Evolutionary conservation across 2,888 invertebrate genomes (phyloP).

Genomic region (Chrysolina oricalcia): DNA sequence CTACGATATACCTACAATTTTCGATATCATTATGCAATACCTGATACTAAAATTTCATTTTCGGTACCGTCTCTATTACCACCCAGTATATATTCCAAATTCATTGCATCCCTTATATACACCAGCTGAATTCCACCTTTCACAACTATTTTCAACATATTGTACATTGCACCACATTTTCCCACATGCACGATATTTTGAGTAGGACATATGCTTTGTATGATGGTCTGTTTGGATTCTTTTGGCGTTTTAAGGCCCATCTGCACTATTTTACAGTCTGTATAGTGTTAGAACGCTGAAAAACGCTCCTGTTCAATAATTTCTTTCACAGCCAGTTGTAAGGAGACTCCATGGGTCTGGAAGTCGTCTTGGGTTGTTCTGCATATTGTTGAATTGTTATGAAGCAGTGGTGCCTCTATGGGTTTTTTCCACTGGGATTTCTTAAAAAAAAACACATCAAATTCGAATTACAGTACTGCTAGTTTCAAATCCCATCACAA

Average conservation of each 20-base stretch:
- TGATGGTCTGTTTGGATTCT: conserved; percentile 55
- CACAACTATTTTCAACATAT: conserved; percentile 30
- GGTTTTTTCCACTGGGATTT: not conserved
- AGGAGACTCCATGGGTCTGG: conserved; percentile 51
- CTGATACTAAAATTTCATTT: no score
- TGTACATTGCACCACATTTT: conserved; percentile 35
- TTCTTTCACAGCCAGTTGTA: conserved; percentile 61
- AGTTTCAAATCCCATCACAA: no score
- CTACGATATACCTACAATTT: no score
- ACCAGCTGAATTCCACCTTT: not conserved
- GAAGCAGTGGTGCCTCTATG: conserved; percentile 25
- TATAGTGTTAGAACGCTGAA: conserved; percentile 61
- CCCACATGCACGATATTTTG: conserved; percentile 45
- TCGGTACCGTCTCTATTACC: not conserved
- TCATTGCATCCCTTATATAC: not conserved
- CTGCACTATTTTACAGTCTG: conserved; percentile 59
- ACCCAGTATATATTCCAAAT: not conserved
- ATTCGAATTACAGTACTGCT: no score
- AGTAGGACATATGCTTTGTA: conserved; percentile 45
- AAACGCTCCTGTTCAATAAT: conserved; percentile 62
- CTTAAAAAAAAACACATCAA: no score
- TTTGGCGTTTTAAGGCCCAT: conserved; percentile 58
- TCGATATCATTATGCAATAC: no score
- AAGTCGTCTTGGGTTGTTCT: conserved; percentile 52
- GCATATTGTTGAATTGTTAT: conserved; percentile 28